phyloP scores from a whole-genome alignment of 2,888 invertebrate genomes.

The Drosophila helvetica region DNA sequence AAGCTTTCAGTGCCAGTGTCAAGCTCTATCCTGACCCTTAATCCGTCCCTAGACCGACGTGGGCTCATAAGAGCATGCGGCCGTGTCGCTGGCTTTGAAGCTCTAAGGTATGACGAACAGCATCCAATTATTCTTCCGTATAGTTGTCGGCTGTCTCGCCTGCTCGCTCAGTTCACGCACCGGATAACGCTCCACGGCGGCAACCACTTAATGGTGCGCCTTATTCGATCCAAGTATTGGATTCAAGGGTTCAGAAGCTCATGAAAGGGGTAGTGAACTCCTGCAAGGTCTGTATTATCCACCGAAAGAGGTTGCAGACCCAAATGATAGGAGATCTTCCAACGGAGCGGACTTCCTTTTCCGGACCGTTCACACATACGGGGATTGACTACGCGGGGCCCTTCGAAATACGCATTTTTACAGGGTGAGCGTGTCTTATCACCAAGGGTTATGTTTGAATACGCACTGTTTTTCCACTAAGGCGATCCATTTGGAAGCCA shows the following conservation, averaged over 20 bases:
- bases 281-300: neutral
- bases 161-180: neutral
- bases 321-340: no score
- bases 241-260: neutral
- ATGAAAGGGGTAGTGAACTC: neutral
- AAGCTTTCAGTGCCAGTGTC: neutral
- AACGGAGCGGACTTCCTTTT: no score
- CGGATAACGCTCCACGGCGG: neutral
- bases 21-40: no score
- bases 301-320: no score
- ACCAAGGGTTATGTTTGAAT: neutral
- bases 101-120: no score
- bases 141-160: neutral
- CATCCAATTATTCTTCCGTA: no score
- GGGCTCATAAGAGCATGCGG: no score
- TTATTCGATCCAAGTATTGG: neutral
- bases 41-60: no score
- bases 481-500: constrained; percentile 1
- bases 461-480: neutral
- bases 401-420: neutral
- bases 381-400: neutral
- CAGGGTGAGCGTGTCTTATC: neutral
- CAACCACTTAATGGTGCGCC: neutral
- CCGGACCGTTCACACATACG: neutral
- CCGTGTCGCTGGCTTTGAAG: no score